These are phyloP conservation scores for Pseudochromis fuscus DNA, from an alignment of 2,797 vertebrate species.

Conservation along the genomic window DNA sequence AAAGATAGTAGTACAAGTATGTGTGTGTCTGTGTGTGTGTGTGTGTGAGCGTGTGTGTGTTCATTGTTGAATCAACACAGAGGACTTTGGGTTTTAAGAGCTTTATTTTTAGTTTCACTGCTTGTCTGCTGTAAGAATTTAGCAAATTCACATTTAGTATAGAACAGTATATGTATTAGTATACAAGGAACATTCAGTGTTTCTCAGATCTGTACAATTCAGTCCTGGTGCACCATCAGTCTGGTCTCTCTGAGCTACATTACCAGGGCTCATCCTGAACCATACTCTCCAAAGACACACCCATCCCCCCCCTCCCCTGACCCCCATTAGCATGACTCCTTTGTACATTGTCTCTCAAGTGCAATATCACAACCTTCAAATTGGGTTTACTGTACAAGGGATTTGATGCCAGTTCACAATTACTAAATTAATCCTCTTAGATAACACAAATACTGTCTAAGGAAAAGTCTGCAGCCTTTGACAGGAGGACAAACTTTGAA, in stretches of 20 bases:
- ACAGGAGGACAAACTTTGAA: slow-evolving; percentile 11
- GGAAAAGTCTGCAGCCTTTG: slow-evolving; percentile 29
- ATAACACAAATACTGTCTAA: slow-evolving; percentile 57
- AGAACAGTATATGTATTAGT: slow-evolving; percentile 80
- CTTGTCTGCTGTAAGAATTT: slow-evolving; percentile 75
- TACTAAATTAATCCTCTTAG: slow-evolving; percentile 20
- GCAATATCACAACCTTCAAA: slow-evolving; percentile 55
- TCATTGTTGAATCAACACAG: slow-evolving; percentile 45
- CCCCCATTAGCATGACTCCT: slow-evolving; percentile 35
- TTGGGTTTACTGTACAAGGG: slow-evolving; percentile 46
- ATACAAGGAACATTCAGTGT: slow-evolving; percentile 80
- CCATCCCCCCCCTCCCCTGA: not conserved
- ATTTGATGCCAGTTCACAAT: slow-evolving; percentile 21
- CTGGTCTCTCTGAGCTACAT: slow-evolving; percentile 46
- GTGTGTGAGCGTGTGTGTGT: slow-evolving; percentile 18
- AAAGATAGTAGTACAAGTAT: too few relatives aligned
- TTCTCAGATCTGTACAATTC: slow-evolving; percentile 69
- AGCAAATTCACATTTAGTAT: slow-evolving; percentile 82
- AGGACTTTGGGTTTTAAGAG: slow-evolving; percentile 58
- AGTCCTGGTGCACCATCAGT: slow-evolving; percentile 50
- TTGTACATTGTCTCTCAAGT: slow-evolving; percentile 40
- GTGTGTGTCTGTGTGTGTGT: not conserved
- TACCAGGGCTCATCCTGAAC: slow-evolving; percentile 23
- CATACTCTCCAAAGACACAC: slow-evolving; percentile 12
- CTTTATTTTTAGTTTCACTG: slow-evolving; percentile 80